Conservation (phyloP, 1,140 invertebrate species). For the Aricia agestis region DNA sequence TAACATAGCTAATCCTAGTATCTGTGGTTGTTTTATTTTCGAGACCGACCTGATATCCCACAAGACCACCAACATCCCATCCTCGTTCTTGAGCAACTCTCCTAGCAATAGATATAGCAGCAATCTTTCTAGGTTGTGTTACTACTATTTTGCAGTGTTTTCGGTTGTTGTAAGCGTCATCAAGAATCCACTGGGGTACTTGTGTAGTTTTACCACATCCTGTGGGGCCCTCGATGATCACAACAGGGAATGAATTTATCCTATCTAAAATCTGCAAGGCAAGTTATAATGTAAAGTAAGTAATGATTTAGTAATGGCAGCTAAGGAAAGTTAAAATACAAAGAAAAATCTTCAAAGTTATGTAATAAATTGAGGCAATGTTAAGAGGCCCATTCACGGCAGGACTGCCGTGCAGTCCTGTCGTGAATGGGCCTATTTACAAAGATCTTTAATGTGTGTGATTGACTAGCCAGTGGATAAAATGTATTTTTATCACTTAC, state of each 20-base stretch:
- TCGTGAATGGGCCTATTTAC: too few relatives aligned
- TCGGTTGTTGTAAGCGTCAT: constrained; percentile 79
- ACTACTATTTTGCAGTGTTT: constrained; percentile 88
- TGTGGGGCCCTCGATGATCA: constrained; percentile 91
- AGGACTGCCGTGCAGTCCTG: too few relatives aligned
- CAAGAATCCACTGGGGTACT: constrained; percentile 92
- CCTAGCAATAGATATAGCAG: constrained; percentile 88
- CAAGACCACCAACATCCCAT: constrained; percentile 85
- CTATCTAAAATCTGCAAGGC: constrained; percentile 50
- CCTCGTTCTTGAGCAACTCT: constrained; percentile 86
- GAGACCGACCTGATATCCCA: constrained; percentile 86
- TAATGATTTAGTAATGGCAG: too few relatives aligned
- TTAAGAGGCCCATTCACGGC: too few relatives aligned
- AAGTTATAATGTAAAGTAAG: constrained; percentile 14
- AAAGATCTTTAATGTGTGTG: too few relatives aligned
- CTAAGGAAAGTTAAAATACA: too few relatives aligned
- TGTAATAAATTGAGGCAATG: too few relatives aligned
- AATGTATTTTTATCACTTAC: constrained; percentile 31
- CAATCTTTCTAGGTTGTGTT: constrained; percentile 91
- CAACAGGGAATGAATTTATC: constrained; percentile 51
- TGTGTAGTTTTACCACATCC: constrained; percentile 88
- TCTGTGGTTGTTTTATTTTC: constrained; percentile 78
- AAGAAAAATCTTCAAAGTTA: too few relatives aligned
- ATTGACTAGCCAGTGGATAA: too few relatives aligned
- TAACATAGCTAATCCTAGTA: constrained; percentile 92